phyloP scores from a whole-genome alignment of 2,888 invertebrate species.

The Crematogaster levior region DNA sequence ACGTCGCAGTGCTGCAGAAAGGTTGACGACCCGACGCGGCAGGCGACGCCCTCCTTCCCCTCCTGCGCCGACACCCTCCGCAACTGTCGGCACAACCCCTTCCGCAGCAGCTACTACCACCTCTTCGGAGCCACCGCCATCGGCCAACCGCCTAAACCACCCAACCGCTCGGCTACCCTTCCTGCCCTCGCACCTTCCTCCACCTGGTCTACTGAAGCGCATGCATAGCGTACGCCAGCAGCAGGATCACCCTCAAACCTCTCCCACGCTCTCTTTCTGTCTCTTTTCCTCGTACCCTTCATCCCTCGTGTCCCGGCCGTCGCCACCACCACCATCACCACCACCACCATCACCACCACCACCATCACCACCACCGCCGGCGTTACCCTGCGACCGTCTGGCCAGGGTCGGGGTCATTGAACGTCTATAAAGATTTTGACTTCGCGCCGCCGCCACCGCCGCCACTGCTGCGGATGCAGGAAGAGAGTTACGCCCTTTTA shows the following conservation, averaged over 20 bases:
- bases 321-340: constrained; percentile 19
- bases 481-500: constrained; percentile 65
- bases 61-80: constrained; percentile 68
- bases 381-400: constrained; percentile 80
- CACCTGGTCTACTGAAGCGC: constrained; percentile 67
- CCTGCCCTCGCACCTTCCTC: constrained; percentile 5
- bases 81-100: constrained; percentile 55
- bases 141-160: constrained; percentile 64
- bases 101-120: constrained; percentile 67
- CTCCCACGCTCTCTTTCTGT: constrained; percentile 36
- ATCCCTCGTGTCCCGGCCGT: constrained; percentile 67
- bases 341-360: not conserved
- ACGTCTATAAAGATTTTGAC: constrained; percentile 86
- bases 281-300: constrained; percentile 35
- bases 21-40: constrained; percentile 84
- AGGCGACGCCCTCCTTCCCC: constrained; percentile 82
- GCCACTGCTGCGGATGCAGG: constrained; percentile 69
- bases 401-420: constrained; percentile 86
- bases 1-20: constrained; percentile 85
- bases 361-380: constrained; percentile 46
- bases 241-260: constrained; percentile 39
- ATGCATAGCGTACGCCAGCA: constrained; percentile 71
- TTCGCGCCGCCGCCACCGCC: constrained; percentile 69
- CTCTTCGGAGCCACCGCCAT: constrained; percentile 60
- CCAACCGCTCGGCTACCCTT: constrained; percentile 61